phyloP scores from a whole-genome alignment of 2,797 vertebrate species.

The Crotalus adamanteus region DNA sequence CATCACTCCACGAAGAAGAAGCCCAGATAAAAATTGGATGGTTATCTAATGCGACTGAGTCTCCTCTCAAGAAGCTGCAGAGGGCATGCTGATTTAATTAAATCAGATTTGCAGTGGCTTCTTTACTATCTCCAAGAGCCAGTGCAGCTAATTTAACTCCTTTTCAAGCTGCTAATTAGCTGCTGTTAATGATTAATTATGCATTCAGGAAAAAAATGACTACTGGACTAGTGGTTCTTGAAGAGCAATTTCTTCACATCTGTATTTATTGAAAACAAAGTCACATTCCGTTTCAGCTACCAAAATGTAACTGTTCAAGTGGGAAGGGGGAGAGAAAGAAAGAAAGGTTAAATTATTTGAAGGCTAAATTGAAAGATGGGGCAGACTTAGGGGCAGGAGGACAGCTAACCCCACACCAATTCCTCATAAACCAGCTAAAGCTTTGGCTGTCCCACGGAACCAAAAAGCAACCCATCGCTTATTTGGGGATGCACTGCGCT shows the following conservation, averaged over 20 bases:
- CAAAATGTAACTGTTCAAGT: not conserved
- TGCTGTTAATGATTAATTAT: slow-evolving; percentile 23
- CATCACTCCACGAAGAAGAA: not conserved
- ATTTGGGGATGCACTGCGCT: not conserved
- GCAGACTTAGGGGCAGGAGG: not conserved
- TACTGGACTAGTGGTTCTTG: not conserved
- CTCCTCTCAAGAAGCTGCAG: not conserved
- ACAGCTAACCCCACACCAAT: not conserved
- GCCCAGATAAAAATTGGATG: not conserved
- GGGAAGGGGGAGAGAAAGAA: not conserved
- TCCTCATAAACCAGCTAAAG: not conserved
- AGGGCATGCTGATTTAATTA: not conserved
- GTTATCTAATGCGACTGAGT: not conserved
- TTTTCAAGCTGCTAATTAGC: slow-evolving; percentile 28
- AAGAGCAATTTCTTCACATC: slow-evolving; percentile 17
- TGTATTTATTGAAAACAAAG: not conserved
- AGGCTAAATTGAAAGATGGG: not conserved
- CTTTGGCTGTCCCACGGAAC: not conserved
- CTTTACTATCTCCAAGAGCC: not conserved
- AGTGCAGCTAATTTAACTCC: slow-evolving; percentile 2
- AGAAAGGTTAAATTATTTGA: not conserved
- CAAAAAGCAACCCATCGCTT: not conserved
- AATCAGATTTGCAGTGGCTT: not conserved
- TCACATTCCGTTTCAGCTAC: not conserved
- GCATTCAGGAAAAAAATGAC: not conserved